A percentile compares a stretch with the other conserved stretches of the same genome.
phyloP scores from a whole-genome alignment of 2,888 invertebrate genomes.

The Epinotia brunnichana region DNA sequence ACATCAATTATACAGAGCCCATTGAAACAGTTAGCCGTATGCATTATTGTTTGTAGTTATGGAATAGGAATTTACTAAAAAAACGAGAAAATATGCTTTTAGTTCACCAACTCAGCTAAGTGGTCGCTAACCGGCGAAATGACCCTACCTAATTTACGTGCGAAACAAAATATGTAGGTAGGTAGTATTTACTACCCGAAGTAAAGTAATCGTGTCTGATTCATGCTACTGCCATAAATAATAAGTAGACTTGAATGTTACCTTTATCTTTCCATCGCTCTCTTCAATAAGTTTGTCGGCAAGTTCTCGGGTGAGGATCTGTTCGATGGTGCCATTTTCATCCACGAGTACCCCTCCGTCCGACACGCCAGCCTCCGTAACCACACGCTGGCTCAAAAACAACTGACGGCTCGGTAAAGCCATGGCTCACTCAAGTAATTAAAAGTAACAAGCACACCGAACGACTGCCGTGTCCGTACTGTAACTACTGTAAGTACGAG shows the following conservation, averaged over 20 bases:
- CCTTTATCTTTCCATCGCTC: constrained; percentile 80
- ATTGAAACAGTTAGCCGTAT: no score
- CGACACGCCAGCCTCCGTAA: constrained; percentile 78
- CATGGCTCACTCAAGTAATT: constrained; percentile 52
- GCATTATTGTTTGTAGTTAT: no score
- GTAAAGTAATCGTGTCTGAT: constrained; percentile 2
- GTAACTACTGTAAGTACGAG: background rate
- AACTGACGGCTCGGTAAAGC: constrained; percentile 63
- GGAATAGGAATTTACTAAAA: no score
- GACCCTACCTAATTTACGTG: no score
- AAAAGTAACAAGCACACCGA: constrained; percentile 44
- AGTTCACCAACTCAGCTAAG: no score
- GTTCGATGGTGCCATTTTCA: constrained; percentile 83
- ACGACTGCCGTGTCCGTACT: constrained; percentile 50
- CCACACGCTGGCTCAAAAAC: constrained; percentile 79
- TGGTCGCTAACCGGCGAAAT: no score
- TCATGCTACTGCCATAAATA: background rate
- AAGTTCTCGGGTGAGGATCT: constrained; percentile 77
- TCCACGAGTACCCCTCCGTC: constrained; percentile 85
- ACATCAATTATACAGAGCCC: no score
- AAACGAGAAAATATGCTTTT: no score
- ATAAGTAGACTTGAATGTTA: constrained; percentile 53
- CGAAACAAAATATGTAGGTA: background rate
- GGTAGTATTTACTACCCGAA: background rate
- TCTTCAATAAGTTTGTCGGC: constrained; percentile 76